These are phyloP conservation scores for Allacma fusca DNA, from an alignment of 2,888 invertebrate species.

Conservation along the genomic window DNA sequence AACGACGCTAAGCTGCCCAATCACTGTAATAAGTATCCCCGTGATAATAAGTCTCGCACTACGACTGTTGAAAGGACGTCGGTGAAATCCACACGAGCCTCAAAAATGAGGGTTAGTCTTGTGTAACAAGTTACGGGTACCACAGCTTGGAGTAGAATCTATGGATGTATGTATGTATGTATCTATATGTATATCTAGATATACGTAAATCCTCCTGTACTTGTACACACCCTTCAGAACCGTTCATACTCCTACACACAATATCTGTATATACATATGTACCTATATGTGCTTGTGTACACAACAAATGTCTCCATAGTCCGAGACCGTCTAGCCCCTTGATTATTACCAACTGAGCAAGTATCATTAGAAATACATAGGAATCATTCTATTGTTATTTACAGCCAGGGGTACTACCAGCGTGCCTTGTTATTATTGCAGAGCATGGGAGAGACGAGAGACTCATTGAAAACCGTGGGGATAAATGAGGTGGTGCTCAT, in stretches of 20 bases:
- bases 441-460: not conserved
- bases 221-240: no score
- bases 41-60: not conserved
- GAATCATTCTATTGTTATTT: conserved; percentile 7
- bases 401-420: not conserved
- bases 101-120: not conserved
- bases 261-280: no score
- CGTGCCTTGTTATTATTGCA: not conserved
- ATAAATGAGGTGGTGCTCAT: conserved; percentile 24
- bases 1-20: not conserved
- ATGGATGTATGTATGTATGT: no score
- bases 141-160: no score
- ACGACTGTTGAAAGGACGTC: not conserved
- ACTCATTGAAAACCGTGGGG: not conserved
- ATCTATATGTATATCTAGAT: no score
- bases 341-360: conserved; percentile 2
- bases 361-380: conserved; percentile 5
- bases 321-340: not conserved
- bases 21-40: conserved; percentile 16
- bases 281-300: no score
- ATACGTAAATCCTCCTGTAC: no score
- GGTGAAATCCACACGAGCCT: not conserved
- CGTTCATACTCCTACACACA: no score
- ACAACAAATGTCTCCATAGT: no score
- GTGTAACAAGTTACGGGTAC: not conserved